Conservation (phyloP, 2,888 invertebrate species). For the Thymelicus acteon region DNA sequence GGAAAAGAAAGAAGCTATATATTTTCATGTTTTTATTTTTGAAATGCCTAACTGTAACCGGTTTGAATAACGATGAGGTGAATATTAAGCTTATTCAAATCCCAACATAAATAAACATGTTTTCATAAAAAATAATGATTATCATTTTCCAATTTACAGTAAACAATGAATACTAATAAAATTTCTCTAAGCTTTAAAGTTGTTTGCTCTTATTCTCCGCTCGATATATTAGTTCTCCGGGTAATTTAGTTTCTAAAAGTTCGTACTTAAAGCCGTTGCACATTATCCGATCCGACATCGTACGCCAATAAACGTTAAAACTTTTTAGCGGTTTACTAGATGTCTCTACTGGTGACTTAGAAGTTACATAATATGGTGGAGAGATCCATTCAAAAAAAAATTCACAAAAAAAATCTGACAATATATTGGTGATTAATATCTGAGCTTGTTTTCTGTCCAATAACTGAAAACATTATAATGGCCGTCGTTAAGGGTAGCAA, state of each 20-base stretch:
- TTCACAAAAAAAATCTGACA: neutral
- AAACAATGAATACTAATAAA: constrained; percentile 2
- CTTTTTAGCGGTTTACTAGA: neutral
- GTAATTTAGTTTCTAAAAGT: constrained; percentile 4
- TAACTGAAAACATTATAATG: no score
- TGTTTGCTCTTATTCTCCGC: constrained; percentile 1
- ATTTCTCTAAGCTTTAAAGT: constrained; percentile 5
- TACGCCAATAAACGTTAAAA: neutral
- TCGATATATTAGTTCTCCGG: constrained; percentile 6
- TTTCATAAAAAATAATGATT: neutral
- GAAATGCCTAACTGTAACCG: no score
- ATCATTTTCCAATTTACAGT: constrained; percentile 3
- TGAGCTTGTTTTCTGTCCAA: no score
- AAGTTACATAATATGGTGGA: neutral
- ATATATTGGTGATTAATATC: no score
- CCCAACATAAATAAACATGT: neutral
- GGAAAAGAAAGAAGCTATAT: no score
- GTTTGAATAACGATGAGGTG: no score
- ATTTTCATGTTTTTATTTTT: no score
- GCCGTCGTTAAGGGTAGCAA: no score
- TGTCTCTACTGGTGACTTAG: neutral
- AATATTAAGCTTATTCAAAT: no score
- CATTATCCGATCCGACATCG: constrained; percentile 8
- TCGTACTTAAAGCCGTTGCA: constrained; percentile 1
- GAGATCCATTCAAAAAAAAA: neutral